Conservation (phyloP, 2,797 vertebrate genomes). For the Callimico goeldii region DNA sequence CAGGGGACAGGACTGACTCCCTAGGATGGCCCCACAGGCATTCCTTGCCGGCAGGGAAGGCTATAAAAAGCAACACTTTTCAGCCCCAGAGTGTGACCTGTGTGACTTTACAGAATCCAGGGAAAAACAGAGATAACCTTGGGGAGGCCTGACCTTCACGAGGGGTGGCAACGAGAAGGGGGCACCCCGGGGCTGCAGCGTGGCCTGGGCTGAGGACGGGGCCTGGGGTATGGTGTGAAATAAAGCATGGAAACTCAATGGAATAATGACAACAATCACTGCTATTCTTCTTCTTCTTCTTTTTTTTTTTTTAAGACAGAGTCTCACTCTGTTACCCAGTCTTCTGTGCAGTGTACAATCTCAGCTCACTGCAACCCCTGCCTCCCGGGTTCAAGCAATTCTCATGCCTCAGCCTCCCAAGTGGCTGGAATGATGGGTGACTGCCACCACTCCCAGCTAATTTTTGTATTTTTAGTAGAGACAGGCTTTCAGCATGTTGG, state of each 20-base stretch:
- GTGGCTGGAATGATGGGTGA: too few relatives aligned
- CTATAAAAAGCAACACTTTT: conserved; percentile 92
- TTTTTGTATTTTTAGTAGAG: too few relatives aligned
- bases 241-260: not conserved
- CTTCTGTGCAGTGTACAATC: not conserved
- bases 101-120: conserved; percentile 88
- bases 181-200: not conserved
- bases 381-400: not conserved
- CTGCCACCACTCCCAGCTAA: not conserved
- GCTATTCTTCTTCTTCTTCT: not conserved
- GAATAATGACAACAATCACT: not conserved
- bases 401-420: not conserved
- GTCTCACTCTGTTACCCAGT: not conserved
- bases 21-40: conserved; percentile 73
- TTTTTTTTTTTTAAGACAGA: not conserved
- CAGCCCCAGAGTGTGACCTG: conserved; percentile 88
- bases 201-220: not conserved
- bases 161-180: not conserved
- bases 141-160: conserved; percentile 84
- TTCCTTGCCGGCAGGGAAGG: conserved; percentile 86
- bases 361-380: not conserved
- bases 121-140: conserved; percentile 89
- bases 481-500: too few relatives aligned
- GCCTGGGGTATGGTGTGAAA: not conserved
- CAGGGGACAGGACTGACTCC: conserved; percentile 11